Base-by-base conservation (phyloP, 92 coral and sea anemone genomes). In the Hydrozoanthus gracilis region DNA sequence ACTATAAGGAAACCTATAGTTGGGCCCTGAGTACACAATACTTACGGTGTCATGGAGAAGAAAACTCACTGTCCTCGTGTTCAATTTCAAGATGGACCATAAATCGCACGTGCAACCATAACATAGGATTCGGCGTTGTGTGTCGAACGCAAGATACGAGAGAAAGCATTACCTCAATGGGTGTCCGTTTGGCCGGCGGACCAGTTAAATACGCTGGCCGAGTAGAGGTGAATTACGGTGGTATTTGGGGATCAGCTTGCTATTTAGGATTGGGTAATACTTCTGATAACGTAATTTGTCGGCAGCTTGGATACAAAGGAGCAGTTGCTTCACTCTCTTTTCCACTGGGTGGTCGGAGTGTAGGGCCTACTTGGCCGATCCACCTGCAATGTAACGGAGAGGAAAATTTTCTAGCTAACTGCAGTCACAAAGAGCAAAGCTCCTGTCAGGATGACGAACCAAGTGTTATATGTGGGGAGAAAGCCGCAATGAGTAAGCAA, bases 191-290 rank as follows among this genome's bases (percentile, higher is more conserved):
- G 52, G 44, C 54, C 5, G 55, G 56, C 7, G 85, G n/a, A 5
- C 85, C 74, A 4, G 45, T 45, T 46, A 10, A 35, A 8, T 39
- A 39, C 15, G 74, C 85, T 80, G 85, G 85, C 5, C 89, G 89
- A 54, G 89, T 89, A 13, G 87, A 86, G 73, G 71, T 89, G 67
- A 88, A 84, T 47, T 89, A 89, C 86, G 86, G 60, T 35, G 92
- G 89, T 17, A 88, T 86, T 67, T 89, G 92, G 92, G 92, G 92
- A 7, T 51, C 87, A 9, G 15, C 86, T 7, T 89, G 89, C 54
- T 4, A 44, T 51, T 16, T n/a, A 60, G 66, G 58, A 20, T 89
- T 86, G 89, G 77, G 86, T 46, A 76, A 89, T 49, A 70, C 74
- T 39, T 77, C 92, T 51, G n/a, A n/a, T n/a, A 84, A 79, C 13